Evolutionary conservation across 1,140 invertebrate genomes (phyloP).

Genomic region (Scaptomyza graminum): DNA sequence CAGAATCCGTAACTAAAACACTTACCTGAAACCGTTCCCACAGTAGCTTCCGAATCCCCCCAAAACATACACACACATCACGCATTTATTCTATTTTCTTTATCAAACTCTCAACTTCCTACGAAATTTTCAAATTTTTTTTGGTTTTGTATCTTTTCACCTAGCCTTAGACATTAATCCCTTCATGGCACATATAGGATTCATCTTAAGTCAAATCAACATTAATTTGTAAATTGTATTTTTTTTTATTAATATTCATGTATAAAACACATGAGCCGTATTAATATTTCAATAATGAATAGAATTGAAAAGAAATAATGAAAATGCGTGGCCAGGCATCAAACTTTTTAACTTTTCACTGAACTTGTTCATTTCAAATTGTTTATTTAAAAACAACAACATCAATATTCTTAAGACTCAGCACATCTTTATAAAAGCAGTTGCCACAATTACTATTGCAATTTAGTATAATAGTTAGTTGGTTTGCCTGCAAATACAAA

Average conservation of each 20-base stretch:
- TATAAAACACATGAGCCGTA: conserved; percentile 19
- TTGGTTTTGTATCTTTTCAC: conserved; percentile 16
- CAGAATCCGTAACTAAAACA: conserved; percentile 28
- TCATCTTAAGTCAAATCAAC: conserved; percentile 17
- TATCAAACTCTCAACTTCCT: conserved; percentile 45
- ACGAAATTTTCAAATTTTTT: conserved; percentile 8
- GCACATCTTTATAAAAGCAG: conserved; percentile 47
- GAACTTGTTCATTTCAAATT: conserved; percentile 42
- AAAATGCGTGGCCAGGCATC: conserved; percentile 83
- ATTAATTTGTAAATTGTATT: conserved; percentile 10
- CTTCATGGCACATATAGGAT: conserved; percentile 57
- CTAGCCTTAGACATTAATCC: conserved; percentile 27
- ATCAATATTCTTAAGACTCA: conserved; percentile 33
- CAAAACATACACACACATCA: conserved; percentile 37
- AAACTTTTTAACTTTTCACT: conserved; percentile 63
- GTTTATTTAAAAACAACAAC: conserved; percentile 24
- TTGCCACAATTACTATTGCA: conserved; percentile 49
- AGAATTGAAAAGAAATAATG: conserved; percentile 45
- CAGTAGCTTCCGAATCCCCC: conserved; percentile 47
- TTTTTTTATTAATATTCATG: conserved; percentile 38
- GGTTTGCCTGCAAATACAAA: conserved; percentile 14
- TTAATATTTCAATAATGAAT: conserved; percentile 18
- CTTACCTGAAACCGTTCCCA: conserved; percentile 44
- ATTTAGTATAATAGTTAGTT: conserved; percentile 32
- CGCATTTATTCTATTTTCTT: conserved; percentile 20